Percentiles rank a stretch among this genome's conserved stretches.
Conservation (phyloP, 1,140 invertebrate genomes). For the Heterodera carotae region DNA sequence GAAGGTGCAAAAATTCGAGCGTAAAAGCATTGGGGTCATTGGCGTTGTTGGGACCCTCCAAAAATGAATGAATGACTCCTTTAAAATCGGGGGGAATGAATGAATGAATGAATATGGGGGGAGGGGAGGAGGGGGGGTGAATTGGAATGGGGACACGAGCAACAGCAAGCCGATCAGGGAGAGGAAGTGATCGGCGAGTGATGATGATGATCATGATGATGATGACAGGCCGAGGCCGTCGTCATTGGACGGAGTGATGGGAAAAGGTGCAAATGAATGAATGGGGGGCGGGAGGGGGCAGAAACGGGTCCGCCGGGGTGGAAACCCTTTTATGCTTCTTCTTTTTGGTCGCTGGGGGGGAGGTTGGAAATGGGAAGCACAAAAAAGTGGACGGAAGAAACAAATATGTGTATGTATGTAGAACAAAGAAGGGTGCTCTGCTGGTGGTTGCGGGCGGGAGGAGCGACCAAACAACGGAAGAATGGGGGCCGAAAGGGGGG, state of each 20-base stretch:
- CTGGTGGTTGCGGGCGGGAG: no score
- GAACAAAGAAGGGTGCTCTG: background rate
- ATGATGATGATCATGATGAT: no score
- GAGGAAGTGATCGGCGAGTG: background rate
- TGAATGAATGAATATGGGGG: background rate
- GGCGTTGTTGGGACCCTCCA: no score
- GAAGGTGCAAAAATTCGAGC: background rate
- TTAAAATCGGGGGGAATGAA: background rate
- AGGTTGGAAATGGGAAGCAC: background rate
- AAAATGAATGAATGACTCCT: no score
- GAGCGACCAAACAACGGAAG: slow-evolving; percentile 1
- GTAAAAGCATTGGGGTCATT: background rate
- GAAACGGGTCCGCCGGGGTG: background rate
- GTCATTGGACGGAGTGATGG: no score
- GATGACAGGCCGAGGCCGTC: no score
- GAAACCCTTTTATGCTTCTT: slow-evolving; percentile 1
- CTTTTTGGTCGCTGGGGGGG: background rate
- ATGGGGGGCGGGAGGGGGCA: no score
- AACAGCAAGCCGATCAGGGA: background rate
- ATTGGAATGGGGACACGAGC: background rate
- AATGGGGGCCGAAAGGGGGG: background rate
- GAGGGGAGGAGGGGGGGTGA: background rate
- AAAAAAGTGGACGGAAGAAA: background rate
- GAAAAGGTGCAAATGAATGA: no score
- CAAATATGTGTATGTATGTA: background rate